These are phyloP conservation scores for Bos taurus DNA, from an alignment of 2,113 vertebrate genomes.

Conservation along the genomic window DNA sequence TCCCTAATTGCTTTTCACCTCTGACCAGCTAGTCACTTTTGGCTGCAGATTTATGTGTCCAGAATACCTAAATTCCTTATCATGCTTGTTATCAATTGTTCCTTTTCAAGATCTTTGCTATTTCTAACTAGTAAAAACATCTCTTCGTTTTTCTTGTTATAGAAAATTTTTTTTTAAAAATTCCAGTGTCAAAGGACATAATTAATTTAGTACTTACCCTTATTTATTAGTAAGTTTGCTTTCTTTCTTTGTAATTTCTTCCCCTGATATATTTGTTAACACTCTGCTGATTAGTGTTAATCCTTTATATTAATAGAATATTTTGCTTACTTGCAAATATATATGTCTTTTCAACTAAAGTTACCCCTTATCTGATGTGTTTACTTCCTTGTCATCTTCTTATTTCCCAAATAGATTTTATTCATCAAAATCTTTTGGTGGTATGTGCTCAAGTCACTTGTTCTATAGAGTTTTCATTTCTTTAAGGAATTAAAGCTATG, in stretches of 20 bases:
- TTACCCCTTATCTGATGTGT: neutral
- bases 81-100: neutral
- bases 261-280: conserved; percentile 49
- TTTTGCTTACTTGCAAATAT: conserved; percentile 31
- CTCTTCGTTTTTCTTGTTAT: conserved; percentile 33
- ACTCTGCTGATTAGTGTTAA: conserved; percentile 53
- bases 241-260: conserved; percentile 20
- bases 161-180: neutral
- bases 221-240: conserved; percentile 34
- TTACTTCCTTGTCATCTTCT: neutral
- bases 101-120: conserved; percentile 26
- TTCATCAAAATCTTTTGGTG: neutral
- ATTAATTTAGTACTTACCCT: conserved; percentile 61
- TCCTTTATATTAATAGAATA: conserved; percentile 46
- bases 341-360: conserved; percentile 2
- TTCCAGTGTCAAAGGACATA: neutral
- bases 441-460: neutral
- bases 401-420: conserved; percentile 22
- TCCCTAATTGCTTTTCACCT: conserved; percentile 39
- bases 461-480: neutral
- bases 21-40: neutral
- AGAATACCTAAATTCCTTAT: conserved; percentile 4
- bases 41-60: neutral
- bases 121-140: conserved; percentile 2
- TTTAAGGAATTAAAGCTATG: neutral